Evolutionary conservation across 2,113 vertebrate species (phyloP).

Genomic region (Equus quagga): DNA sequence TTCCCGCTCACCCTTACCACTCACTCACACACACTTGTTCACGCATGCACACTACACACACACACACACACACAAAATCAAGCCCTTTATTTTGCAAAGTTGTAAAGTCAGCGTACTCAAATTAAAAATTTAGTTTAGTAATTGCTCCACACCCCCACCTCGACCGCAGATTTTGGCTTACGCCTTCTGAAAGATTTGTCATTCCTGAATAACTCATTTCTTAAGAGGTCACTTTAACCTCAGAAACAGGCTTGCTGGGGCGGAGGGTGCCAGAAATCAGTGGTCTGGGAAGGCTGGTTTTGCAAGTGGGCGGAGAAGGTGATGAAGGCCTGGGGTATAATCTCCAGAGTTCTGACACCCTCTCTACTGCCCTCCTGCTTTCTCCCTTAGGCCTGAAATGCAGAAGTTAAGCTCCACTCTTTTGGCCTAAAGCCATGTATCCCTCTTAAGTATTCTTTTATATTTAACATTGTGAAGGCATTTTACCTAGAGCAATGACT

Average conservation of each 20-base stretch:
- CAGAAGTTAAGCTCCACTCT: background rate
- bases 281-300: background rate
- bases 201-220: slow-evolving; percentile 40
- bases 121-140: slow-evolving; percentile 16
- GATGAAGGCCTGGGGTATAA: background rate
- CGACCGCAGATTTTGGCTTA: background rate
- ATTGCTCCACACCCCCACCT: background rate
- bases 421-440: background rate
- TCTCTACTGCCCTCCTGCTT: background rate
- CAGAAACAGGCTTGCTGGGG: background rate
- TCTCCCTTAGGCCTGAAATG: background rate
- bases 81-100: background rate
- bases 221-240: slow-evolving; percentile 52
- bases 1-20: too few species aligned
- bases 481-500: background rate
- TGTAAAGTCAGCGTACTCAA: background rate
- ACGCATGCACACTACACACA: background rate
- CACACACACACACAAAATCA: background rate
- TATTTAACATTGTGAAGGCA: background rate
- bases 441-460: background rate
- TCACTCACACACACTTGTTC: background rate
- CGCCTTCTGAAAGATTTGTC: background rate
- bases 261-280: background rate
- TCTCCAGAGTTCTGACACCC: background rate
- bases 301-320: background rate